phyloP scores from a whole-genome alignment of 1,140 invertebrate species.

The Drosophila guanche region DNA sequence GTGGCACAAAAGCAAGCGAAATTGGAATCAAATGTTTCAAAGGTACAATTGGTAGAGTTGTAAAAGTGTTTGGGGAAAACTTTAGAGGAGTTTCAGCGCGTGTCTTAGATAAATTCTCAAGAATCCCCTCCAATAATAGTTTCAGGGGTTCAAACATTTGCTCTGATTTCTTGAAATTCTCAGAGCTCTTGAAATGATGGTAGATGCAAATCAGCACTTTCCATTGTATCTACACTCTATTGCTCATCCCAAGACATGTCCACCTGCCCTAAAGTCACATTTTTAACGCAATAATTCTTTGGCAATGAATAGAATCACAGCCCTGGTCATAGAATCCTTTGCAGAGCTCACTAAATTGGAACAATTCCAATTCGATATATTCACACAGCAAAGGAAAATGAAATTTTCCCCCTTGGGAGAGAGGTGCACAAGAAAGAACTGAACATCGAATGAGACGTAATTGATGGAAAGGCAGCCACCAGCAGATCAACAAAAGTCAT shows the following conservation, averaged over 20 bases:
- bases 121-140: too few relatives aligned
- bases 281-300: slow-evolving; percentile 4
- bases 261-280: slow-evolving; percentile 1
- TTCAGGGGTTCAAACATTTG: too few relatives aligned
- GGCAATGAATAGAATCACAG: not conserved
- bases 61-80: too few relatives aligned
- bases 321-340: not conserved
- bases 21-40: not conserved
- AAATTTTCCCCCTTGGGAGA: slow-evolving; percentile 25
- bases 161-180: too few relatives aligned
- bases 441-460: slow-evolving; percentile 47
- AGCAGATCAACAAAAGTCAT: slow-evolving; percentile 48
- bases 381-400: not conserved
- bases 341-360: slow-evolving; percentile 5
- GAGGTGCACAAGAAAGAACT: not conserved
- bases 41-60: not conserved
- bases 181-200: too few relatives aligned
- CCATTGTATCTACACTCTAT: too few relatives aligned
- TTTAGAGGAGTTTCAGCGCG: too few relatives aligned
- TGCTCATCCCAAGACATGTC: too few relatives aligned
- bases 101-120: too few relatives aligned
- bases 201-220: too few relatives aligned
- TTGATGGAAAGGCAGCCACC: slow-evolving; percentile 50
- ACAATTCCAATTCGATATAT: slow-evolving; percentile 11
- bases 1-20: slow-evolving; percentile 49